phyloP scores from a whole-genome alignment of 2,888 invertebrate genomes.

The Gordius sp. region DNA sequence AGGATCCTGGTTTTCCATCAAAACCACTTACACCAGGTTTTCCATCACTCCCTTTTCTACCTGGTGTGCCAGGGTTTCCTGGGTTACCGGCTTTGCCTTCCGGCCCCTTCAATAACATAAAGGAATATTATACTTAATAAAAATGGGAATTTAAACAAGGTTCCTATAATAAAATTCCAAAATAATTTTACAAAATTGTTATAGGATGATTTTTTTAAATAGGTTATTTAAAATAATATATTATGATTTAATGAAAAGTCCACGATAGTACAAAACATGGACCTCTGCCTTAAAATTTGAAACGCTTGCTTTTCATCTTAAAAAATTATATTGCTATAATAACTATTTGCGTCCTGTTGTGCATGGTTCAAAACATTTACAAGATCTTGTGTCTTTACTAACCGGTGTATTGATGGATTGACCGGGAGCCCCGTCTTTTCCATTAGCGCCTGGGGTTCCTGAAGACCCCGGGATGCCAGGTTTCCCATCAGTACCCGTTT shows the following conservation, averaged over 20 bases:
- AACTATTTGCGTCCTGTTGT: too few species aligned
- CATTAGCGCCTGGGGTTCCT: neutral
- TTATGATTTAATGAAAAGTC: too few species aligned
- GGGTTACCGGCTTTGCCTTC: constrained; percentile 1
- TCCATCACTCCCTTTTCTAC: constrained; percentile 4
- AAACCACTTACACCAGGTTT: constrained; percentile 11
- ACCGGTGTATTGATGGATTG: constrained; percentile 1
- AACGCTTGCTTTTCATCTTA: too few species aligned
- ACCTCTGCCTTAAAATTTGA: too few species aligned
- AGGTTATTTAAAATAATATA: neutral
- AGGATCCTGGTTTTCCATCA: constrained; percentile 12
- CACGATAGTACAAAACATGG: too few species aligned
- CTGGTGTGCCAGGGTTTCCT: constrained; percentile 10
- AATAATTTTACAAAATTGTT: neutral
- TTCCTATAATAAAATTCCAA: neutral
- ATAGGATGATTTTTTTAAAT: neutral
- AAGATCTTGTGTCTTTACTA: too few species aligned
- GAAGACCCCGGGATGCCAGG: neutral
- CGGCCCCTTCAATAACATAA: neutral
- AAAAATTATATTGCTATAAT: too few species aligned
- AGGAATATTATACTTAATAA: neutral
- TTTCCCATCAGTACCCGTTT: constrained; percentile 14
- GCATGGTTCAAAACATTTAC: too few species aligned
- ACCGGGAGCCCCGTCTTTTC: neutral
- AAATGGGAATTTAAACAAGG: neutral